Percentiles rank a stretch among this genome's conserved stretches.
phyloP scores from a whole-genome alignment of 2,888 invertebrate genomes.

The Sminthurinus aureus region DNA sequence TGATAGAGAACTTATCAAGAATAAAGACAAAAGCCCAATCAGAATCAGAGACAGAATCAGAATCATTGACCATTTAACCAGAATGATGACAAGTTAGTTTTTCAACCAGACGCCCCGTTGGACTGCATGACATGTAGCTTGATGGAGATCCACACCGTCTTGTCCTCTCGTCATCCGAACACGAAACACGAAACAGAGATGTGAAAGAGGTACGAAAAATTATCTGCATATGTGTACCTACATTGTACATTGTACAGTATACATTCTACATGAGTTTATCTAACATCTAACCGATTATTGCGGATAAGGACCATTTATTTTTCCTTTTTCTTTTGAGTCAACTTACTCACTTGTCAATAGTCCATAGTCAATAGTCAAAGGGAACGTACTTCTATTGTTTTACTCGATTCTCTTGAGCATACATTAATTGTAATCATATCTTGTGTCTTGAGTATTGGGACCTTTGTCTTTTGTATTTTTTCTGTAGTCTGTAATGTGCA shows the following conservation, averaged over 20 bases:
- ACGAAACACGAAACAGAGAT: background rate
- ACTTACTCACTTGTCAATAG: too few species aligned
- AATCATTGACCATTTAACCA: background rate
- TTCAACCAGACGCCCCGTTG: constrained; percentile 13
- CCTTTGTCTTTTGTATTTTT: background rate
- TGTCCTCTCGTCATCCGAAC: background rate
- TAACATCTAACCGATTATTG: too few species aligned
- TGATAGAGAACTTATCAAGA: too few species aligned
- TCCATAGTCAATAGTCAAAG: background rate
- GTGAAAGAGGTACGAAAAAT: background rate
- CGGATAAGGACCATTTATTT: too few species aligned
- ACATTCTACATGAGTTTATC: background rate
- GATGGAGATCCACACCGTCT: constrained; percentile 1
- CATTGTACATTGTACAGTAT: background rate
- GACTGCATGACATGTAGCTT: constrained; percentile 19
- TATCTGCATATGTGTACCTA: background rate
- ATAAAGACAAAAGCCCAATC: too few species aligned
- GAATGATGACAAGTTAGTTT: constrained; percentile 24
- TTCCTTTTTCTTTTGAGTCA: background rate
- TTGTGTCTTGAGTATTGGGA: background rate
- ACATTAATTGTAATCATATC: constrained; percentile 9
- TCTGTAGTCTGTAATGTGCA: too few species aligned
- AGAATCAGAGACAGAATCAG: too few species aligned
- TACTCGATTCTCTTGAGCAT: background rate
- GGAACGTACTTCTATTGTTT: background rate